Percentiles rank a stretch among this genome's conserved stretches.
Conservation (phyloP, 2,888 invertebrate species). For the Dynastes hyllus region DNA sequence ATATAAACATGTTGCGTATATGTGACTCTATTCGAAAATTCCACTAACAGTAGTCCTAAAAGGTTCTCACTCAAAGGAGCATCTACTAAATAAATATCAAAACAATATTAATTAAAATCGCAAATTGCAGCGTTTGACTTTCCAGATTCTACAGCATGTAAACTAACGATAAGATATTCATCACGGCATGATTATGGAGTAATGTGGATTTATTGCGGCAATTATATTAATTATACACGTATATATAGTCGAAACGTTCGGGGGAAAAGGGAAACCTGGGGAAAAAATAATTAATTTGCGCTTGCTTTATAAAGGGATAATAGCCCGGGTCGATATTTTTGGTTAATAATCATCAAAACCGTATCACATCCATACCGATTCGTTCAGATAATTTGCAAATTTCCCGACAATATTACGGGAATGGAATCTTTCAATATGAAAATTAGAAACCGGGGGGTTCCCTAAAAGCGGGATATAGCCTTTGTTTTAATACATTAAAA, state of each 20-base stretch:
- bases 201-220: slow-evolving; percentile 37
- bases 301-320: slow-evolving; percentile 43
- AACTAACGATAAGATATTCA: slow-evolving; percentile 25
- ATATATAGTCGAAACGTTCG: slow-evolving; percentile 25
- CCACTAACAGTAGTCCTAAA: too few relatives aligned
- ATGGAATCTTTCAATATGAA: slow-evolving; percentile 32
- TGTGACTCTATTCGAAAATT: too few relatives aligned
- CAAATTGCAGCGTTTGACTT: background rate
- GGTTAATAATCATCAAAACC: slow-evolving; percentile 48
- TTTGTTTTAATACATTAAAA: slow-evolving; percentile 51
- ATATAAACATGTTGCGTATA: too few relatives aligned
- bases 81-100: background rate
- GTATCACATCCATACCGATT: slow-evolving; percentile 43
- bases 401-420: slow-evolving; percentile 23
- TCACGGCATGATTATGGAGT: background rate
- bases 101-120: too few relatives aligned
- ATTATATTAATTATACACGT: slow-evolving; percentile 34
- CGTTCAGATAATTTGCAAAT: slow-evolving; percentile 43
- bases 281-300: too few relatives aligned
- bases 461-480: slow-evolving; percentile 42
- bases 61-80: too few relatives aligned
- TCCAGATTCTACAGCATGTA: background rate
- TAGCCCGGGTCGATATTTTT: slow-evolving; percentile 39
- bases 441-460: slow-evolving; percentile 38
- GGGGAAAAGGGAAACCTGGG: too few relatives aligned